phyloP scores from a whole-genome alignment of 2,113 vertebrate species.

The Noctilio leporinus region DNA sequence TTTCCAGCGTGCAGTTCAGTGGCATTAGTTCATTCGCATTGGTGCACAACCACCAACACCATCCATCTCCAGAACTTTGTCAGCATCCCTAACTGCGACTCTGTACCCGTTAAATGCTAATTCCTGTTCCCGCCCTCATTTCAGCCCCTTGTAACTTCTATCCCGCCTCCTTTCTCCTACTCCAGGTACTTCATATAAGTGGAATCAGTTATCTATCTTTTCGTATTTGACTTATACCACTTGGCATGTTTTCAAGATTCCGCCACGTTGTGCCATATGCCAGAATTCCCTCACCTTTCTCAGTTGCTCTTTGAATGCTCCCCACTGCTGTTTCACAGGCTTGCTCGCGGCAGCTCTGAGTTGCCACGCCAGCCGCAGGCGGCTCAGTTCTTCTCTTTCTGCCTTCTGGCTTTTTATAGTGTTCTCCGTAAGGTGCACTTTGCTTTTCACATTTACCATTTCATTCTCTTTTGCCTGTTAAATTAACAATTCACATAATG shows the following conservation, averaged over 20 bases:
- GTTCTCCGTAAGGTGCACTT: slow-evolving; percentile 72
- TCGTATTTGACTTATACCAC: neutral
- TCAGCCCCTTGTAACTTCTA: too few species aligned
- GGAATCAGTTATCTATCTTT: neutral
- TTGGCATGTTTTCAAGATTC: neutral
- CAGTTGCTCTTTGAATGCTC: slow-evolving; percentile 84
- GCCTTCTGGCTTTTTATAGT: slow-evolving; percentile 75
- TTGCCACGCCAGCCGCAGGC: slow-evolving; percentile 80
- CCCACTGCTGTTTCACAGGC: slow-evolving; percentile 80
- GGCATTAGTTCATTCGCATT: neutral
- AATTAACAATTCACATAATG: slow-evolving; percentile 60
- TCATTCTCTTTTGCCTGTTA: slow-evolving; percentile 78
- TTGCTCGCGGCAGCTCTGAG: slow-evolving; percentile 77
- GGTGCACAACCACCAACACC: neutral
- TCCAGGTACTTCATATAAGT: neutral
- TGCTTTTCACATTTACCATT: slow-evolving; percentile 77
- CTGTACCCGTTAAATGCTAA: neutral
- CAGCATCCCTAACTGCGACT: neutral
- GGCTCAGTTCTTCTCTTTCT: slow-evolving; percentile 78
- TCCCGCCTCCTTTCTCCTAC: neutral
- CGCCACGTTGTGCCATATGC: neutral
- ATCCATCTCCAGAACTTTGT: neutral
- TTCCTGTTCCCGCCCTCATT: neutral
- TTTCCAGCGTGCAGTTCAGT: neutral
- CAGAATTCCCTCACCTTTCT: slow-evolving; percentile 77